phyloP scores from a whole-genome alignment of 2,888 invertebrate genomes.

The Troides helena region DNA sequence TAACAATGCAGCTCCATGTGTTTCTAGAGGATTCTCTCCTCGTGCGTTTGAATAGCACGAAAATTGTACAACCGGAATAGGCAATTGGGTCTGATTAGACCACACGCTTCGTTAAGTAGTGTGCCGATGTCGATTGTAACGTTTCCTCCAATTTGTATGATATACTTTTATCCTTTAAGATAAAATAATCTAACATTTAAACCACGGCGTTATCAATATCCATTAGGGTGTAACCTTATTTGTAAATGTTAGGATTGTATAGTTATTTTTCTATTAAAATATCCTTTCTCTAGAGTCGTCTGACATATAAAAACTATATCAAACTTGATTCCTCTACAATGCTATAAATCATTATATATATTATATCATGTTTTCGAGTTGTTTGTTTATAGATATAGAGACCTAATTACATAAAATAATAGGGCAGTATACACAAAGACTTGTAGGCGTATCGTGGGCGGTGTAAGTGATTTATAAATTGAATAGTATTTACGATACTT shows the following conservation, averaged over 20 bases:
- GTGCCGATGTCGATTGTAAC: slow-evolving; percentile 4
- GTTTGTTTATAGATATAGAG: background rate
- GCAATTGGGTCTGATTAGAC: slow-evolving; percentile 26
- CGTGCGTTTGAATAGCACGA: slow-evolving; percentile 6
- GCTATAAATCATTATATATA: background rate
- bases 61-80: slow-evolving; percentile 26
- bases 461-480: slow-evolving; percentile 52
- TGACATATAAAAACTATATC: no score
- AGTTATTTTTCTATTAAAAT: no score
- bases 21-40: background rate
- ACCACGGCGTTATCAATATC: no score
- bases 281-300: no score
- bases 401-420: slow-evolving; percentile 47
- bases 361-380: background rate
- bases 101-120: slow-evolving; percentile 17
- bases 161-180: background rate
- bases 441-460: slow-evolving; percentile 48
- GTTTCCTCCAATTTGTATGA: background rate
- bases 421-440: slow-evolving; percentile 45
- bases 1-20: background rate
- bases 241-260: no score
- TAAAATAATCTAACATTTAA: background rate
- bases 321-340: no score
- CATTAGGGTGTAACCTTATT: no score
- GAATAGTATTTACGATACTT: slow-evolving; percentile 44